These are phyloP conservation scores for Orius insidiosus DNA, from an alignment of 1,140 invertebrate species.

Conservation along the genomic window DNA sequence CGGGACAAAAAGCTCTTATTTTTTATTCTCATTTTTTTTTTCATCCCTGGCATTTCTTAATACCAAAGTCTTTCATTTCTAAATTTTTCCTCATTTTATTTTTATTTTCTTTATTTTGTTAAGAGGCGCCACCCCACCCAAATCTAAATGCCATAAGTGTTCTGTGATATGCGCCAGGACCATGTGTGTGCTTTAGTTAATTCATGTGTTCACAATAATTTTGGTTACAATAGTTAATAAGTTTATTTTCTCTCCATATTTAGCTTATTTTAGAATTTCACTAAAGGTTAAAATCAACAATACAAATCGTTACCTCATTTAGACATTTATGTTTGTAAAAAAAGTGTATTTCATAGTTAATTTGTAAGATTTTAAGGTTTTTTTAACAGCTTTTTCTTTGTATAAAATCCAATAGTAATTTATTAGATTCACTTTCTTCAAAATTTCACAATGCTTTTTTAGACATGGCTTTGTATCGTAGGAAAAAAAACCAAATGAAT, in stretches of 20 bases:
- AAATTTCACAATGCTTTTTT: no score
- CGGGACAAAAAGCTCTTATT: conserved; percentile 3
- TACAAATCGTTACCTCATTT: conserved; percentile 18
- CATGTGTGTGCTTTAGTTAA: conserved; percentile 14
- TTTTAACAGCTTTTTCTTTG: no score
- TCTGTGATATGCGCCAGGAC: conserved; percentile 18
- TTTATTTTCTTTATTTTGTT: not conserved
- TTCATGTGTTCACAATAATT: conserved; percentile 14
- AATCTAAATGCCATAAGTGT: conserved; percentile 17
- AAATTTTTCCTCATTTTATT: not conserved
- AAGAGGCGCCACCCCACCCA: not conserved
- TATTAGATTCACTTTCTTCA: no score
- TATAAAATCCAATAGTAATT: no score
- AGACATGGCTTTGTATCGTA: conserved; percentile 3
- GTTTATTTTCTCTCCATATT: not conserved
- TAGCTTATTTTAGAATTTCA: conserved; percentile 16
- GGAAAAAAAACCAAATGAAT: conserved; percentile 7
- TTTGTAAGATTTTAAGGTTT: conserved; percentile 4
- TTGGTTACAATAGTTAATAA: conserved; percentile 9
- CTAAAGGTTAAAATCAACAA: conserved; percentile 4
- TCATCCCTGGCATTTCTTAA: conserved; percentile 15
- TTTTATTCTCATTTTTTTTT: not conserved
- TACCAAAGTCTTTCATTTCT: conserved; percentile 18
- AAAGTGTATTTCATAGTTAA: not conserved
- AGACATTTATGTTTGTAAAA: conserved; percentile 17